These are phyloP conservation scores for Falco biarmicus DNA, from an alignment of 2,797 vertebrate genomes.

Conservation along the genomic window DNA sequence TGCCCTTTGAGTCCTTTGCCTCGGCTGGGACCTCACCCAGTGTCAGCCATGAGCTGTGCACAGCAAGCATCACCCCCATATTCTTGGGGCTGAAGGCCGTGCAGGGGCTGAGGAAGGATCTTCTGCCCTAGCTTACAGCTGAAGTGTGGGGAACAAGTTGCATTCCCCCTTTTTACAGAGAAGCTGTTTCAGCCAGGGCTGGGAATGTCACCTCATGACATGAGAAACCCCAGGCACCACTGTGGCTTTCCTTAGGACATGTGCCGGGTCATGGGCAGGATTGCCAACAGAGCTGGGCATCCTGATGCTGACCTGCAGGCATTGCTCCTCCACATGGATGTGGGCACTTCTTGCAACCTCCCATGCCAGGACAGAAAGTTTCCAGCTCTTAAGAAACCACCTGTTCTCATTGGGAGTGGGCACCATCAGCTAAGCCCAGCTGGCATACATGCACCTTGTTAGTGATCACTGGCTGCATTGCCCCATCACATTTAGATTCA, in stretches of 20 bases:
- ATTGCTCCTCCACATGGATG: too few species aligned
- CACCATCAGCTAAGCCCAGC: background rate
- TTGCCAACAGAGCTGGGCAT: background rate
- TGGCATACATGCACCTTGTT: background rate
- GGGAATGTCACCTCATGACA: background rate
- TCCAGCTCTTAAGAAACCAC: background rate
- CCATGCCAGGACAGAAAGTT: background rate
- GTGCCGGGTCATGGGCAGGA: background rate
- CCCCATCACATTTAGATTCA: background rate
- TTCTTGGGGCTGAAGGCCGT: background rate
- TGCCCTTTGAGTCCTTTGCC: background rate
- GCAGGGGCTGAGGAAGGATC: background rate
- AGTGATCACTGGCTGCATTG: background rate
- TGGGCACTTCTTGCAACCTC: background rate
- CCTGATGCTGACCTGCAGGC: fast-evolving
- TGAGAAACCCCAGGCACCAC: background rate
- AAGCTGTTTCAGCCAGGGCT: background rate
- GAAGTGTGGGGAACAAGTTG: background rate
- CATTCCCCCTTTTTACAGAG: background rate
- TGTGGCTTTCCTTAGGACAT: background rate
- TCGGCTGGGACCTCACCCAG: background rate
- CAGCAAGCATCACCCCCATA: background rate
- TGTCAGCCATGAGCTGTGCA: background rate
- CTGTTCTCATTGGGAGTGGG: background rate
- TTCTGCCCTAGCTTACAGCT: background rate